Evolutionary conservation across 2,888 invertebrate genomes (phyloP), one percentile per base, ranked within the genome.

Genomic region (Norana najaformis): DNA sequence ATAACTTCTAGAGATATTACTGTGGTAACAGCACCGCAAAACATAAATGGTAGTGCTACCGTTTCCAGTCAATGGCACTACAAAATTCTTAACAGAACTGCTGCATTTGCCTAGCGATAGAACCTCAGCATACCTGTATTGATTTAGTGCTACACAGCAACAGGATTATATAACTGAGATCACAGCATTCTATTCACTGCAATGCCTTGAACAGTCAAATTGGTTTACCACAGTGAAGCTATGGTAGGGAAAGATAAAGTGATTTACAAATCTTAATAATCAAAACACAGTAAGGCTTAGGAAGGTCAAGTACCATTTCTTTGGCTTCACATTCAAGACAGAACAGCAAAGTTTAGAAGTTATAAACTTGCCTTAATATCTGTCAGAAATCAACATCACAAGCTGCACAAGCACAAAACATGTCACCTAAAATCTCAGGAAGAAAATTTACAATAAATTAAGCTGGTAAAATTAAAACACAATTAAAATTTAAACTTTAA

Each of bases 351-450:
- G 69, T 16, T n/a, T 30, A 69, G 8, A 69, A n/a, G 23, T 69
- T n/a, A 69, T 69, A 69, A 69, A 69, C 69, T 69, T 8, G 69
- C 69, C n/a, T 69, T 69, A 30, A 30, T 23, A 69, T 69, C 30
- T 69, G 69, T n/a, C 30, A 69, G 69, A 69, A 69, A 69, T 69
- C 69, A 69, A 69, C 69, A 69, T 69, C n/a, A 69, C 69, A 69
- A 69, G 69, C 30, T 5, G 53, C 69, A 69, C 30, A 47, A 47
- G 41, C 41, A 53, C 53, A 41, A 39, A 69, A 69, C 16, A 1
- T 69, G 69, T n/a, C 69, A 30, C 30, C 30, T 69, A 69, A 69
- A 69, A 69, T 69, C 69, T 69, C n/a, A 11, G 69, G 69, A 69
- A 11, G 69, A 11, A 69, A 69, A 69, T 69, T 69, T 69, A n/a